These are phyloP conservation scores for Antheraea mylitta DNA, from an alignment of 1,140 invertebrate species.

Conservation along the genomic window DNA sequence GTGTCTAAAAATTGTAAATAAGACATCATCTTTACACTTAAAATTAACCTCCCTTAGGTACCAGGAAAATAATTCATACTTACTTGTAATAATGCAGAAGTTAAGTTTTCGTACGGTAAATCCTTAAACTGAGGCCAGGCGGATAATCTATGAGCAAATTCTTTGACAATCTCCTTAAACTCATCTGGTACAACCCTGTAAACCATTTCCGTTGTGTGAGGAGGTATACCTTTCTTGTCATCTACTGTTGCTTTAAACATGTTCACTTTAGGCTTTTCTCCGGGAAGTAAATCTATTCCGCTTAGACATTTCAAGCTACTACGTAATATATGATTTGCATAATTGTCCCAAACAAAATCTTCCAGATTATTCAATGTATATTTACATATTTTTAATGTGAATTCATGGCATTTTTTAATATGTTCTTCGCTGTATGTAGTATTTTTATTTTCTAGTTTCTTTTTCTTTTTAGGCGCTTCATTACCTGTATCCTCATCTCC, in stretches of 20 bases:
- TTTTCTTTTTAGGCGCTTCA: conserved; percentile 55
- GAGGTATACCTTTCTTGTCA: conserved; percentile 56
- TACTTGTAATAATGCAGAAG: conserved; percentile 86
- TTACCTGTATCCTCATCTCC: conserved; percentile 32
- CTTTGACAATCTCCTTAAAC: conserved; percentile 82
- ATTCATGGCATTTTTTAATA: conserved; percentile 79
- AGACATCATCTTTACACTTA: too few species aligned
- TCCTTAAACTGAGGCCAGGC: conserved; percentile 88
- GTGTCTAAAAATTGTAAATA: too few species aligned
- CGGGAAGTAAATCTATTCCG: conserved; percentile 74
- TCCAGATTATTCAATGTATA: conserved; percentile 92
- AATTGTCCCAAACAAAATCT: conserved; percentile 89
- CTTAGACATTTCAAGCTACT: conserved; percentile 84
- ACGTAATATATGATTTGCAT: conserved; percentile 89
- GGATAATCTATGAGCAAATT: conserved; percentile 81
- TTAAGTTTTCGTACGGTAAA: conserved; percentile 83
- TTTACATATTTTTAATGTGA: conserved; percentile 84
- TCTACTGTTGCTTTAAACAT: conserved; percentile 55
- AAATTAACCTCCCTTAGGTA: too few species aligned
- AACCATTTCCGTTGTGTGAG: conserved; percentile 59
- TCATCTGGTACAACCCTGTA: conserved; percentile 79
- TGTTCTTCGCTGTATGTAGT: conserved; percentile 73
- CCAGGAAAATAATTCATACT: background rate
- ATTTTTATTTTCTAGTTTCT: conserved; percentile 53
- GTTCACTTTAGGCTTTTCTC: conserved; percentile 72